Conservation (phyloP, 2,113 vertebrate genomes). For the Callorhinus ursinus region DNA sequence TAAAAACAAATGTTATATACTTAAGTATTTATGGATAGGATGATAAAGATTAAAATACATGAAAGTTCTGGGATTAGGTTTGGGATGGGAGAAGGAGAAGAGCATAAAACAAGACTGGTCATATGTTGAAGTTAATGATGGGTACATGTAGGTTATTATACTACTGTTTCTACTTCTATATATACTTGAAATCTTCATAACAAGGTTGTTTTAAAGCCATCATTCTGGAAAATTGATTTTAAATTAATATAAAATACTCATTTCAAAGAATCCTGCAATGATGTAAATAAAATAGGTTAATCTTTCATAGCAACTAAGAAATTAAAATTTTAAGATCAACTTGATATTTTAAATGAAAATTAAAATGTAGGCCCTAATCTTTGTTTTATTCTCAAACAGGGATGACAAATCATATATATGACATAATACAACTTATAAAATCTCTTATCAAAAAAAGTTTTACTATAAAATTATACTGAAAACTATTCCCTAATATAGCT, state of each 20-base stretch:
- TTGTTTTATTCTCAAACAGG: constrained; percentile 20
- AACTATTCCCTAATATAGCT: neutral
- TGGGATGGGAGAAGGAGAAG: neutral
- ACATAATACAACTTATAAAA: neutral
- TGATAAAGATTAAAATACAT: neutral
- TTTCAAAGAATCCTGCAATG: constrained; percentile 9
- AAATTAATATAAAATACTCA: constrained; percentile 49
- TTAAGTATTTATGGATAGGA: neutral
- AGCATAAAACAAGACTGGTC: neutral
- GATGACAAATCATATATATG: neutral
- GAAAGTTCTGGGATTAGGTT: neutral
- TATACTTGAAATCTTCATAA: neutral
- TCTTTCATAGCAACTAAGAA: neutral
- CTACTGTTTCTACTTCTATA: neutral
- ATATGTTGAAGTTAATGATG: neutral
- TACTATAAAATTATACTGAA: neutral
- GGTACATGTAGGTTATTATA: neutral
- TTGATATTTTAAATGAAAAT: constrained; percentile 30
- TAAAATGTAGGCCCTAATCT: neutral
- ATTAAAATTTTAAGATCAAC: neutral
- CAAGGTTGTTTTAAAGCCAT: neutral
- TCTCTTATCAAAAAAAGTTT: neutral
- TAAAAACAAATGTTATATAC: neutral
- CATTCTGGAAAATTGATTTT: constrained; percentile 12
- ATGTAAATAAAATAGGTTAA: neutral